Evolutionary conservation across 2,113 vertebrate species (phyloP).

Genomic region (Mus pahari): DNA sequence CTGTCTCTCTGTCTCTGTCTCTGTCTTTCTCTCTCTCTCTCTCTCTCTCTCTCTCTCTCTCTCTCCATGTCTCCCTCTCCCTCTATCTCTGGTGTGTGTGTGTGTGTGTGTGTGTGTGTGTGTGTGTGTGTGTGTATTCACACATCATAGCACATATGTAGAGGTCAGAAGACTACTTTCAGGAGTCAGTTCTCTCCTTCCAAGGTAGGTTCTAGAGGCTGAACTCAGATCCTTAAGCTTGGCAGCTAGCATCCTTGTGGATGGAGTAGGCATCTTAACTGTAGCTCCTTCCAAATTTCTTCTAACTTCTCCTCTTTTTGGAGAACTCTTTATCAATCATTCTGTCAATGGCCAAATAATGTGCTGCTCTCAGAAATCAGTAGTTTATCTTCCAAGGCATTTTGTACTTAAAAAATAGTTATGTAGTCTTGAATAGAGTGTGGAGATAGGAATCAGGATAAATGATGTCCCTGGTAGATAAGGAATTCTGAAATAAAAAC

Average conservation of each 20-base stretch:
- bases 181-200: background rate
- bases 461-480: background rate
- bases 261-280: background rate
- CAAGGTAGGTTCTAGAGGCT: background rate
- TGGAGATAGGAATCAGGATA: background rate
- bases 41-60: too few species aligned
- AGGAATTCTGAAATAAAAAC: constrained; percentile 1
- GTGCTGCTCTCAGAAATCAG: background rate
- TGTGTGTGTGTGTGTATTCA: background rate
- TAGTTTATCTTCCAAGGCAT: background rate
- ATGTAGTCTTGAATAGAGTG: background rate
- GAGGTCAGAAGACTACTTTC: background rate
- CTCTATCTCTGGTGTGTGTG: too few species aligned
- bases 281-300: background rate
- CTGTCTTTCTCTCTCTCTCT: too few species aligned
- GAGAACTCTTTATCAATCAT: background rate
- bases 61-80: too few species aligned
- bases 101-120: background rate
- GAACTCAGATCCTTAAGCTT: background rate
- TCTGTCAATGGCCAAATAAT: background rate
- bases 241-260: background rate
- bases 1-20: too few species aligned
- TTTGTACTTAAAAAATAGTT: background rate
- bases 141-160: background rate
- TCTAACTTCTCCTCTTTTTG: background rate